Percentiles rank a stretch among this genome's conserved stretches.
These are phyloP conservation scores for Cerastis rubricosa DNA, from an alignment of 2,888 invertebrate genomes.

Conservation along the genomic window DNA sequence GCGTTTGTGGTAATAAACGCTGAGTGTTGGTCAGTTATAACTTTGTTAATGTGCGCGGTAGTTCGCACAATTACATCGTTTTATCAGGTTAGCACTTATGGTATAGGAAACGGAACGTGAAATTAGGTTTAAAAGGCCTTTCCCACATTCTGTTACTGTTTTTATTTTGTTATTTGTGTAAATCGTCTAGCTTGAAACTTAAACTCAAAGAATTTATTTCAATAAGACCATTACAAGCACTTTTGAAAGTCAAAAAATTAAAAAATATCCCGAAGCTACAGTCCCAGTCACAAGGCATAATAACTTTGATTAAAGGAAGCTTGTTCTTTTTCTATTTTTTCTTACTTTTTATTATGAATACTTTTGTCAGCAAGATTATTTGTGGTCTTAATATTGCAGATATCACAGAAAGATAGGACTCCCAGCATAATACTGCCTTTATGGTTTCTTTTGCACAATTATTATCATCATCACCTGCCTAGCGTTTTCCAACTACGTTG, in stretches of 20 bases:
- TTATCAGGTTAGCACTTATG: conserved; percentile 1
- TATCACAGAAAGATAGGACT: not conserved
- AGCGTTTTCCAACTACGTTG: not conserved
- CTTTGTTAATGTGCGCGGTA: conserved; percentile 19
- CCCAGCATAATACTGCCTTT: too few relatives aligned
- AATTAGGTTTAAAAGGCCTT: conserved; percentile 11
- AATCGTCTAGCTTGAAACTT: not conserved
- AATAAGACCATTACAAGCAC: too few relatives aligned
- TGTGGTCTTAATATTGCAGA: not conserved
- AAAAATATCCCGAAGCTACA: too few relatives aligned
- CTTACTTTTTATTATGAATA: not conserved
- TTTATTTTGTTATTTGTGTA: not conserved
- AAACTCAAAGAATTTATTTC: too few relatives aligned
- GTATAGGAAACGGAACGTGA: not conserved
- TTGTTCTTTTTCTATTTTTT: not conserved
- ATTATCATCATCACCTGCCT: not conserved
- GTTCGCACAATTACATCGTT: conserved; percentile 16
- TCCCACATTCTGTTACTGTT: not conserved
- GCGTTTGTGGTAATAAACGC: conserved; percentile 29
- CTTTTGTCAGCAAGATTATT: not conserved
- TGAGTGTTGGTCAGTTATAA: conserved; percentile 44
- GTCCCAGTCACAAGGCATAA: too few relatives aligned
- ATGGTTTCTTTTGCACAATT: not conserved
- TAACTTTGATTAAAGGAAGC: not conserved
- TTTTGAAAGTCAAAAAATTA: too few relatives aligned